Conservation (phyloP, 1,140 invertebrate species). For the Bombus sylvicola region DNA sequence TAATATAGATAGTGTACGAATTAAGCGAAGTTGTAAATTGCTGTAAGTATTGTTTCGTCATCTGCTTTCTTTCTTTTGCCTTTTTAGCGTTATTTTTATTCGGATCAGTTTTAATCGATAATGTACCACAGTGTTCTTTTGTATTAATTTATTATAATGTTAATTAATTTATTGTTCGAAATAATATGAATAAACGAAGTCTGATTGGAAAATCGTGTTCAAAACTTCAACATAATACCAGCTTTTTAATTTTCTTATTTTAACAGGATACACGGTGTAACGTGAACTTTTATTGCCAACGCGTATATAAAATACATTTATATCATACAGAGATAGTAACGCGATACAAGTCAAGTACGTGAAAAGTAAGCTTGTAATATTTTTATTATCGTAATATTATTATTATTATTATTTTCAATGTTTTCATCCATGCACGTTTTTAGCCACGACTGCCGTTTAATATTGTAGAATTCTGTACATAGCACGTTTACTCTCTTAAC, state of each 20-base stretch:
- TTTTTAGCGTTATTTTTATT: constrained; percentile 20
- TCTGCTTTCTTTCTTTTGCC: constrained; percentile 25
- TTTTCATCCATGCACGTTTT: not conserved
- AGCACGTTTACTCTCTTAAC: not conserved
- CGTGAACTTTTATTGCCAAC: not conserved
- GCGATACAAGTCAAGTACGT: not conserved
- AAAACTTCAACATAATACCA: constrained; percentile 26
- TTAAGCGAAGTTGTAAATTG: constrained; percentile 34
- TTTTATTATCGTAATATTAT: not conserved
- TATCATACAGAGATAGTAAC: not conserved
- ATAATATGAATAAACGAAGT: constrained; percentile 37
- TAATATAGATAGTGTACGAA: constrained; percentile 1
- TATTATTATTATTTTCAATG: not conserved
- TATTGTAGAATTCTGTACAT: constrained; percentile 6
- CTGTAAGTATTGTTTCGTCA: constrained; percentile 39
- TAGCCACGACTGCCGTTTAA: not conserved
- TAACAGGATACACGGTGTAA: not conserved
- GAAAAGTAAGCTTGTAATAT: not conserved
- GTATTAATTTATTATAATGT: constrained; percentile 46
- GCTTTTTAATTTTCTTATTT: not conserved
- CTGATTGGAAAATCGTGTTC: constrained; percentile 30
- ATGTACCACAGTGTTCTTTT: constrained; percentile 41
- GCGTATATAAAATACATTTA: not conserved
- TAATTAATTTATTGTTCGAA: constrained; percentile 44
- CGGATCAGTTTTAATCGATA: constrained; percentile 24